These are phyloP conservation scores for Istiophorus platypterus DNA, from an alignment of 2,113 vertebrate genomes.

Conservation along the genomic window DNA sequence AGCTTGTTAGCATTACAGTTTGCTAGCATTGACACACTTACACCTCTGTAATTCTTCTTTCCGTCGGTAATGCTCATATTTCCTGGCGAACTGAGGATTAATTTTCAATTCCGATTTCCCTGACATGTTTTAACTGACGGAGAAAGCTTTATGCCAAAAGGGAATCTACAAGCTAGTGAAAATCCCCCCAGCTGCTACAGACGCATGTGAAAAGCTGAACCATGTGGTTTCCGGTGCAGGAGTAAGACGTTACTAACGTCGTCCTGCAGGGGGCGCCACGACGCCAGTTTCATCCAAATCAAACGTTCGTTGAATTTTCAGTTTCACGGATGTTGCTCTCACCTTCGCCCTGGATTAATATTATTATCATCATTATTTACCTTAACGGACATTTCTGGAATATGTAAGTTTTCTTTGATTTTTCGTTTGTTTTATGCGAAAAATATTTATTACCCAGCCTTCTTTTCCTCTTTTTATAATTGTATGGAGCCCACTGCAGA, in stretches of 20 bases:
- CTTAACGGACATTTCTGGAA: neutral
- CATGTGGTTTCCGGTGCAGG: conserved; percentile 66
- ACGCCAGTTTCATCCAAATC: accelerated
- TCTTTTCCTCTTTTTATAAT: too few species aligned
- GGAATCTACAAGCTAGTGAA: neutral
- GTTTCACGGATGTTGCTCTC: too few species aligned
- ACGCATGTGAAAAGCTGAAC: neutral
- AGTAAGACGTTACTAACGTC: accelerated
- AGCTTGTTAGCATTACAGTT: conserved; percentile 39
- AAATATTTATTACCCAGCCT: too few species aligned
- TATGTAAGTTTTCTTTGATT: too few species aligned
- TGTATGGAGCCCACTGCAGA: too few species aligned
- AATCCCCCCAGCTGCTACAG: neutral
- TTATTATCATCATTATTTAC: neutral
- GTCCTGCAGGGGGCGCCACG: conserved; percentile 35
- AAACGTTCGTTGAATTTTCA: neutral
- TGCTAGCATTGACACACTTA: conserved; percentile 80
- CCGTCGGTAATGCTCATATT: conserved; percentile 90
- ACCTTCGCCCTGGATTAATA: too few species aligned
- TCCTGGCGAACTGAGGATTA: conserved; percentile 88
- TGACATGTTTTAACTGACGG: conserved; percentile 64
- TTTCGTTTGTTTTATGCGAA: too few species aligned
- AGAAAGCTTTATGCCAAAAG: accelerated
- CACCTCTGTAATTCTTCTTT: conserved; percentile 91
- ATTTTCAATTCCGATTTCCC: conserved; percentile 80